Percentiles rank a stretch among this genome's conserved stretches.
These are phyloP conservation scores for Periophthalmus magnuspinnatus DNA, from an alignment of 2,797 vertebrate species.

Conservation along the genomic window DNA sequence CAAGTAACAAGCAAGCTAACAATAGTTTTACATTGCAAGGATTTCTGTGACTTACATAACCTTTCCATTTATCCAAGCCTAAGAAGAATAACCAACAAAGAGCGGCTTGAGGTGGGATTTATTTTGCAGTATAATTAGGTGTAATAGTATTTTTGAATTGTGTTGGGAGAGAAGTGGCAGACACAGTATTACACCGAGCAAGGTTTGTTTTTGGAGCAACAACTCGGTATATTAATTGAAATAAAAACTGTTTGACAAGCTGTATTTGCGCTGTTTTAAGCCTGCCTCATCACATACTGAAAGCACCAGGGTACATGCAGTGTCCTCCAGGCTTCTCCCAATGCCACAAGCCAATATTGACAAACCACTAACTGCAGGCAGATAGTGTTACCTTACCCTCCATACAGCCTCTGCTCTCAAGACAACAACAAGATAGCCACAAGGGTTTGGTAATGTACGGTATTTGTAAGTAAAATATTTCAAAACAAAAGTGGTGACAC, in stretches of 20 bases:
- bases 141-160: background rate
- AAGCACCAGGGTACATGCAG: background rate
- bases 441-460: slow-evolving; percentile 29
- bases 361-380: slow-evolving; percentile 55
- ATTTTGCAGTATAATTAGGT: too few relatives aligned
- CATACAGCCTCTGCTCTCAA: slow-evolving; percentile 19
- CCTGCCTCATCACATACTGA: background rate
- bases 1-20: too few relatives aligned
- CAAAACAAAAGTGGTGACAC: background rate
- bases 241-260: too few relatives aligned
- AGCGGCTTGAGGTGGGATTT: background rate
- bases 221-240: background rate
- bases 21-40: too few relatives aligned
- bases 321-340: slow-evolving; percentile 33
- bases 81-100: background rate
- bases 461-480: slow-evolving; percentile 14
- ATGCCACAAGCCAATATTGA: slow-evolving; percentile 62
- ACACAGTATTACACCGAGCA: background rate
- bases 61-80: background rate
- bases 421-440: slow-evolving; percentile 31
- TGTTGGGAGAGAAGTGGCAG: background rate
- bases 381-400: slow-evolving; percentile 47
- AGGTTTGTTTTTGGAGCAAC: background rate
- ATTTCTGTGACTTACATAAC: background rate
- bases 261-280: background rate